Conservation (phyloP, 1,140 invertebrate genomes). For the Uloborus diversus region DNA sequence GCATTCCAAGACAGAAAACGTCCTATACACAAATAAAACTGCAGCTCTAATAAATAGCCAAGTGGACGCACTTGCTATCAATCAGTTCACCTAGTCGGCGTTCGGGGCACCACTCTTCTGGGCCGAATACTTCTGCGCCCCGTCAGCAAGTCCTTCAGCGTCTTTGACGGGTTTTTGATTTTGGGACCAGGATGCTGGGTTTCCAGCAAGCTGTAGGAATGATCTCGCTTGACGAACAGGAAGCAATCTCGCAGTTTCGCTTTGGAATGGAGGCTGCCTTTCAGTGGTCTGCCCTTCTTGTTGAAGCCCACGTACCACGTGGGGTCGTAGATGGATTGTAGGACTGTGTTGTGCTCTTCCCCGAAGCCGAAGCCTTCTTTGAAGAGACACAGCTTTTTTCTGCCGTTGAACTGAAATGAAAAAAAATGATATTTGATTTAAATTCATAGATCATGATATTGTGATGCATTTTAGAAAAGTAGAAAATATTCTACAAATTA, state of each 20-base stretch:
- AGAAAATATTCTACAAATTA: no score
- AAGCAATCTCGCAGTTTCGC: conserved; percentile 13
- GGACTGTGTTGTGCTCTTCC: conserved; percentile 33
- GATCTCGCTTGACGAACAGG: conserved; percentile 36
- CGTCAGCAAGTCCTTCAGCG: conserved; percentile 36
- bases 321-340: conserved; percentile 22
- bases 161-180: conserved; percentile 26
- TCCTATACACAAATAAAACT: no score
- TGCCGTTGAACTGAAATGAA: conserved; percentile 40
- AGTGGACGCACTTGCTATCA: no score
- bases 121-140: background rate
- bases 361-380: conserved; percentile 31
- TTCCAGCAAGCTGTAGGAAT: conserved; percentile 9
- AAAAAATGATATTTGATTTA: background rate
- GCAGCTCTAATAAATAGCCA: no score
- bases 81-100: conserved; percentile 41
- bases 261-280: conserved; percentile 11
- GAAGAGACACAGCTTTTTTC: conserved; percentile 36
- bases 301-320: conserved; percentile 51
- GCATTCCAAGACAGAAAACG: no score
- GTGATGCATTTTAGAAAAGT: no score
- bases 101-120: conserved; percentile 35
- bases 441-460: no score
- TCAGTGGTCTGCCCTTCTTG: conserved; percentile 34
- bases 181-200: conserved; percentile 5